These are phyloP conservation scores for Strongylocentrotus purpuratus DNA, from an alignment of 35 echinoderm and acorn worm genomes.

Conservation along the genomic window DNA sequence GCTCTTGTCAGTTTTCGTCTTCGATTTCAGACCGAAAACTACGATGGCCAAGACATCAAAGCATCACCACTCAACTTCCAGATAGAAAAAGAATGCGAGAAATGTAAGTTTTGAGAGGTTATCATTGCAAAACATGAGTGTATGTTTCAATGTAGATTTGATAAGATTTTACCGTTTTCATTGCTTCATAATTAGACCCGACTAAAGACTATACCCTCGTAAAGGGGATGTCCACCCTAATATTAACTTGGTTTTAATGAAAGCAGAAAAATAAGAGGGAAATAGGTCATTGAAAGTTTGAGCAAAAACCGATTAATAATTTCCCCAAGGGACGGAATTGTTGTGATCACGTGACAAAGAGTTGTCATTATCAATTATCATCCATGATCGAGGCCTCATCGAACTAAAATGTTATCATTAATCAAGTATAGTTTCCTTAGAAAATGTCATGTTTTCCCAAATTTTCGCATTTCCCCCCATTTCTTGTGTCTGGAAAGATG, in stretches of 20 bases:
- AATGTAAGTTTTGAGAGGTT: no score
- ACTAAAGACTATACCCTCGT: neutral
- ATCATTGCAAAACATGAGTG: no score
- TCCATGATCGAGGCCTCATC: neutral
- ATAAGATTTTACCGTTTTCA: no score
- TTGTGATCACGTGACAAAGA: neutral
- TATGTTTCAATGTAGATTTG: neutral
- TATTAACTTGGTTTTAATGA: neutral
- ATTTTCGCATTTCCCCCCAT: neutral
- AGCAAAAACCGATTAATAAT: neutral
- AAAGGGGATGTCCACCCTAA: neutral
- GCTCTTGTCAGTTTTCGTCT: slow-evolving; percentile 35
- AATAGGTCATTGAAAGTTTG: no score
- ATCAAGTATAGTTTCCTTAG: neutral
- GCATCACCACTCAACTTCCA: slow-evolving; percentile 38
- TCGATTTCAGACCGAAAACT: slow-evolving; percentile 39
- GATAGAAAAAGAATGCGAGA: slow-evolving; percentile 36
- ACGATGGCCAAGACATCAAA: slow-evolving; percentile 41
- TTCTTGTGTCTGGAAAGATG: neutral
- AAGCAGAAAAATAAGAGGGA: neutral
- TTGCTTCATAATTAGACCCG: neutral
- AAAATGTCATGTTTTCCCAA: neutral
- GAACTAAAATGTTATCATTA: neutral
- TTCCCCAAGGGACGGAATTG: neutral
- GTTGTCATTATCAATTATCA: neutral